Conservation (phyloP, 2,888 invertebrate genomes). For the Lasioglossum marginatum region DNA sequence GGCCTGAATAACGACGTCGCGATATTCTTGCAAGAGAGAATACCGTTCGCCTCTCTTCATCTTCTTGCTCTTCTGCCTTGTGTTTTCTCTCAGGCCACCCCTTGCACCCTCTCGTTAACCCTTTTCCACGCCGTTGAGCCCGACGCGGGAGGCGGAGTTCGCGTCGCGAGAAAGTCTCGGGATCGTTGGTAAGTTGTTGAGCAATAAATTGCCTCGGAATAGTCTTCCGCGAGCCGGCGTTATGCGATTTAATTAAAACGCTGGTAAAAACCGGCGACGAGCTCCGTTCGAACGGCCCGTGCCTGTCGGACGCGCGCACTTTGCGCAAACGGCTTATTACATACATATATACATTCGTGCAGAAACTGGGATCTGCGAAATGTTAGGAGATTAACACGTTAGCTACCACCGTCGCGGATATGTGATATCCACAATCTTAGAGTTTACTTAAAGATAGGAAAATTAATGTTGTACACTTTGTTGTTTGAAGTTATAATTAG, state of each 20-base stretch:
- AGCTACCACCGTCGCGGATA: too few relatives aligned
- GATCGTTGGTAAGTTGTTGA: slow-evolving; percentile 21
- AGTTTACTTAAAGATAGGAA: too few relatives aligned
- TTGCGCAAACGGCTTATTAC: not conserved
- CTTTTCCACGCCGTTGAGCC: slow-evolving; percentile 41
- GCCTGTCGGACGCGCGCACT: not conserved
- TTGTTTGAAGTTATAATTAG: too few relatives aligned
- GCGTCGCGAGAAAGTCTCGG: not conserved
- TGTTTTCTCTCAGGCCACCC: not conserved
- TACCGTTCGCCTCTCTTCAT: not conserved
- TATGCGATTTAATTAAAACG: slow-evolving; percentile 31
- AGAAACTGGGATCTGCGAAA: too few relatives aligned
- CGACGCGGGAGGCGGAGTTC: not conserved
- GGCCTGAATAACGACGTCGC: slow-evolving; percentile 30
- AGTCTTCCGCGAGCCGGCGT: not conserved
- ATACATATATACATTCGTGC: too few relatives aligned
- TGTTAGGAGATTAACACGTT: too few relatives aligned
- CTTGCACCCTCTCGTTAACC: slow-evolving; percentile 29
- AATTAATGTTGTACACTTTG: too few relatives aligned
- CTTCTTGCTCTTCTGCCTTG: not conserved
- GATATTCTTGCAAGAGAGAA: slow-evolving; percentile 15
- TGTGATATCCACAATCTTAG: too few relatives aligned
- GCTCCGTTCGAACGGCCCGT: not conserved
- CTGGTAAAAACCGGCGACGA: slow-evolving; percentile 13
- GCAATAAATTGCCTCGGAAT: not conserved